Conservation (phyloP, 2,888 invertebrate genomes). For the Meghimatium bilineatum region DNA sequence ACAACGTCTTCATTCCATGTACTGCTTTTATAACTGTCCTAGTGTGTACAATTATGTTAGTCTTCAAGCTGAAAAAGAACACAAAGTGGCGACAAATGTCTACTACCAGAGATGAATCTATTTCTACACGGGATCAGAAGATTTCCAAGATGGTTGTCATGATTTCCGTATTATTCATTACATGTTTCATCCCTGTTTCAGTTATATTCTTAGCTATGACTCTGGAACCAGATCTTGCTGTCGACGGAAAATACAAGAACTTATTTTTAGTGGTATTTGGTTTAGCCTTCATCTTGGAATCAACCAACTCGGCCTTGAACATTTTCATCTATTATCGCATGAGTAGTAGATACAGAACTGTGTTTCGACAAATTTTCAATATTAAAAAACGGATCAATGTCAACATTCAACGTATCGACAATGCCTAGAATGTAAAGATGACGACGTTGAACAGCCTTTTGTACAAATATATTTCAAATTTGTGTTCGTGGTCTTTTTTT, state of each 20-base stretch:
- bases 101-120: not conserved
- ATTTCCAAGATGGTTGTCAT: constrained; percentile 8
- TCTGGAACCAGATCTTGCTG: constrained; percentile 2
- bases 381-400: not conserved
- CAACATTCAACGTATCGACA: not conserved
- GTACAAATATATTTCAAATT: too few species aligned
- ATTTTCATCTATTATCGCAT: constrained; percentile 31
- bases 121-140: not conserved
- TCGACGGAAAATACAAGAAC: constrained; percentile 22
- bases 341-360: constrained; percentile 27
- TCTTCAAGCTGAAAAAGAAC: not conserved
- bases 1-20: not conserved
- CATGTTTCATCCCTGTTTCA: not conserved
- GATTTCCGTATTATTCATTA: constrained; percentile 14
- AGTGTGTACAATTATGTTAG: not conserved
- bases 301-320: constrained; percentile 16
- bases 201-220: constrained; percentile 7
- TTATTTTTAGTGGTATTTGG: not conserved
- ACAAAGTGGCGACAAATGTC: not conserved
- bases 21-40: constrained; percentile 4
- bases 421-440: not conserved
- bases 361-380: constrained; percentile 3
- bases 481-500: too few species aligned
- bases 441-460: not conserved
- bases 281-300: constrained; percentile 21